These are phyloP conservation scores for Alviniconcha marisindica DNA, from an alignment of 1,140 invertebrate species.

Conservation along the genomic window DNA sequence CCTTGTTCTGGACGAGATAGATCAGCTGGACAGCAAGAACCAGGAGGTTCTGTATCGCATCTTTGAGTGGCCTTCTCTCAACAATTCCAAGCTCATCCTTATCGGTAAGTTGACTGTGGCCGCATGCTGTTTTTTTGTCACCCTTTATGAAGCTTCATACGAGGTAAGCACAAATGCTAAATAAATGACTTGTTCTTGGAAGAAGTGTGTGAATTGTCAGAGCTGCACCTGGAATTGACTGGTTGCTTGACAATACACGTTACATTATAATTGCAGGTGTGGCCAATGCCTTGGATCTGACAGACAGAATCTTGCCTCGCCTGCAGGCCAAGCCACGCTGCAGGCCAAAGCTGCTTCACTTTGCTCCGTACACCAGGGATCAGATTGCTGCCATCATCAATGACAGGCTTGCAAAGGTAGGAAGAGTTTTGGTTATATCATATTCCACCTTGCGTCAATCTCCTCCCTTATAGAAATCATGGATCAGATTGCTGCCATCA, in stretches of 20 bases:
- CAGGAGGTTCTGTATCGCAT: slow-evolving; percentile 94
- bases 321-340: slow-evolving; percentile 81
- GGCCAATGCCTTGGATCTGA: slow-evolving; percentile 97
- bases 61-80: slow-evolving; percentile 92
- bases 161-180: neutral
- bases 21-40: slow-evolving; percentile 89
- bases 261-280: slow-evolving; percentile 79
- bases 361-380: slow-evolving; percentile 92
- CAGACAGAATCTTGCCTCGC: slow-evolving; percentile 91
- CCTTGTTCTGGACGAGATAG: slow-evolving; percentile 97
- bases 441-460: slow-evolving; percentile 97
- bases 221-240: neutral
- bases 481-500: slow-evolving; percentile 91
- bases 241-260: no score
- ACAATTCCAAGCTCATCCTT: slow-evolving; percentile 85
- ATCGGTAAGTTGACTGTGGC: slow-evolving; percentile 81
- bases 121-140: no score
- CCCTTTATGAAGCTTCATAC: no score
- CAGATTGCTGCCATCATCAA: slow-evolving; percentile 93
- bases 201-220: no score
- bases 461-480: slow-evolving; percentile 93
- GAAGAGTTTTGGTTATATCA: no score
- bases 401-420: slow-evolving; percentile 84
- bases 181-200: no score
- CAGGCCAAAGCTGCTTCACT: slow-evolving; percentile 85